phyloP scores from a whole-genome alignment of 2,797 vertebrate genomes.

The Halcyon leucocephala region DNA sequence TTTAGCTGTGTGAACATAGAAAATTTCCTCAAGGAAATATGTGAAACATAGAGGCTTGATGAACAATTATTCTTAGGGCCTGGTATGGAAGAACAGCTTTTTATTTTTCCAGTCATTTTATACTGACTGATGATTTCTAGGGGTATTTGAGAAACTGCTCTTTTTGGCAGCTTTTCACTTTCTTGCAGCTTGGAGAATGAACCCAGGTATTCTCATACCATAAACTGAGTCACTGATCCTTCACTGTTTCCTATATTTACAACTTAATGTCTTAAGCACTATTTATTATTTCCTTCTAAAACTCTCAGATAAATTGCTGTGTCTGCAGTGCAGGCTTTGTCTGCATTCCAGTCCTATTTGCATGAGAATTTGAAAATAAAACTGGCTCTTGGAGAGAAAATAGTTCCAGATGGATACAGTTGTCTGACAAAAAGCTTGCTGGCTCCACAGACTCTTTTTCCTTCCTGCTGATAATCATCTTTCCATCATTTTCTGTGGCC shows the following conservation, averaged over 20 bases:
- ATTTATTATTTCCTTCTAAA: neutral
- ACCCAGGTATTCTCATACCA: neutral
- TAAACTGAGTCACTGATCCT: neutral
- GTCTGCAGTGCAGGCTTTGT: neutral
- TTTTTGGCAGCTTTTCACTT: neutral
- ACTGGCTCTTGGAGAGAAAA: neutral
- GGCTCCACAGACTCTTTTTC: neutral
- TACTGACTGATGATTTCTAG: neutral
- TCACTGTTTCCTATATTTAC: neutral
- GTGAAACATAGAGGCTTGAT: neutral
- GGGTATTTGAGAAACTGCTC: neutral
- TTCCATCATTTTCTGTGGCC: neutral
- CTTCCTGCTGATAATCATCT: neutral
- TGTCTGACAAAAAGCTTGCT: neutral
- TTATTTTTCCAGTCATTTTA: neutral
- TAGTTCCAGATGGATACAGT: slow-evolving; percentile 7
- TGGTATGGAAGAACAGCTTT: neutral
- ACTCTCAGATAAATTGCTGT: neutral
- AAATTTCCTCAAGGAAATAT: neutral
- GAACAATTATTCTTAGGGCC: neutral
- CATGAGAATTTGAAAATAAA: slow-evolving; percentile 12
- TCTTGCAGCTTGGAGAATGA: neutral
- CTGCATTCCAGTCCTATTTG: neutral
- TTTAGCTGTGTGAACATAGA: neutral
- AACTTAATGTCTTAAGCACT: neutral